phyloP scores from a whole-genome alignment of 2,113 vertebrate genomes.

The Prionailurus viverrinus region DNA sequence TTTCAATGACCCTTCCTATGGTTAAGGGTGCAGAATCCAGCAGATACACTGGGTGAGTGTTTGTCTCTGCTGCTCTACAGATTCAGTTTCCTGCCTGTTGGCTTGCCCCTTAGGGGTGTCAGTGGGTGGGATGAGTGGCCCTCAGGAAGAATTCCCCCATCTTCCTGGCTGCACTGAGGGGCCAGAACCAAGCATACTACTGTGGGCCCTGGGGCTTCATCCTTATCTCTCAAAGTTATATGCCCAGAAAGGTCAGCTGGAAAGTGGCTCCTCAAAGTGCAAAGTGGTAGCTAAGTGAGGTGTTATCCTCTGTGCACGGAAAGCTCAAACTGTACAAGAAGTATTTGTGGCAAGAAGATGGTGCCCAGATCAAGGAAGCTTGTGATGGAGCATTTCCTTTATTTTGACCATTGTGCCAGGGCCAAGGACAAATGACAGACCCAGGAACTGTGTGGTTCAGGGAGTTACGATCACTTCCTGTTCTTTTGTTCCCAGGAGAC shows the following conservation, averaged over 20 bases:
- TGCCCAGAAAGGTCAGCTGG: neutral
- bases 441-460: neutral
- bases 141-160: neutral
- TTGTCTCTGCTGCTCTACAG: neutral
- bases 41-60: neutral
- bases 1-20: neutral
- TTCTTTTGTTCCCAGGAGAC: neutral
- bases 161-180: neutral
- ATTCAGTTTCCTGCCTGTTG: too few relatives aligned
- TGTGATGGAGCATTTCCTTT: neutral
- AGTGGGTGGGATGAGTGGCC: neutral
- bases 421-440: neutral
- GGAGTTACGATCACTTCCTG: neutral
- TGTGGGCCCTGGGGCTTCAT: neutral
- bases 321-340: neutral
- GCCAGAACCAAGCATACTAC: neutral
- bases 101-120: neutral
- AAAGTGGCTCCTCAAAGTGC: neutral
- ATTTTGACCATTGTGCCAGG: neutral
- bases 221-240: neutral
- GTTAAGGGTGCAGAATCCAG: neutral
- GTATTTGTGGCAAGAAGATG: neutral
- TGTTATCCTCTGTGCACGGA: neutral
- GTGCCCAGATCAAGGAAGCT: neutral
- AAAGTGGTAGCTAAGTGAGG: neutral